A percentile compares a stretch with the other conserved stretches of the same genome.
phyloP scores from a whole-genome alignment of 2,797 vertebrate species.

The Linurgus olivaceus region DNA sequence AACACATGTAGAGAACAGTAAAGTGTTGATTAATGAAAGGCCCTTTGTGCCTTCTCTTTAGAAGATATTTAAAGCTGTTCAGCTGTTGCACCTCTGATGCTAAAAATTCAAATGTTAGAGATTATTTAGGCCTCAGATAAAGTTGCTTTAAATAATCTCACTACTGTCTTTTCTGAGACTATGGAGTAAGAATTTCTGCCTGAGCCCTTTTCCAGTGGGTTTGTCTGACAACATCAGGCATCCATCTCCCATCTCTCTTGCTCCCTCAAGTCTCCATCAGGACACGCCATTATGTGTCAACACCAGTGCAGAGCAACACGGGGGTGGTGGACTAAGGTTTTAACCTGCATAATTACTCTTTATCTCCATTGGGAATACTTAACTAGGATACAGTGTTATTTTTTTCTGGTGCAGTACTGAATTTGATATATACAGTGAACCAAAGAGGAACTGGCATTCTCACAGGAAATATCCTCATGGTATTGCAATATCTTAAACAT shows the following conservation, averaged over 20 bases:
- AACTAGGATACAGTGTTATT: neutral
- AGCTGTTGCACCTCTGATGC: neutral
- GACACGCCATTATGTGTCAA: neutral
- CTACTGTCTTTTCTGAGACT: neutral
- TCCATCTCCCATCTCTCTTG: neutral
- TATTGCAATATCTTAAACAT: neutral
- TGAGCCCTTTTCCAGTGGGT: neutral
- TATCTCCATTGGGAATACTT: neutral
- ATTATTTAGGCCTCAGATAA: neutral
- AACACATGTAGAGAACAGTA: neutral
- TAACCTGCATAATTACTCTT: neutral
- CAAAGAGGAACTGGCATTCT: neutral
- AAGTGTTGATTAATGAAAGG: neutral
- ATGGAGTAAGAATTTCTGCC: neutral
- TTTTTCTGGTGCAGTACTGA: neutral
- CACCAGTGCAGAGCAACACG: neutral
- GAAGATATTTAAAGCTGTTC: neutral
- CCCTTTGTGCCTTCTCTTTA: neutral
- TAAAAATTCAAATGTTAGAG: neutral
- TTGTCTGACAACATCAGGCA: neutral
- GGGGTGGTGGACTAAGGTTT: neutral
- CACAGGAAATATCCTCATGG: neutral
- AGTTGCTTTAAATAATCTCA: neutral
- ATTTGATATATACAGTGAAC: rapidly evolving
- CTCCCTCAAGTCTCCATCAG: neutral